phyloP scores from a whole-genome alignment of 2,888 invertebrate genomes.

The Drosophila formosana region DNA sequence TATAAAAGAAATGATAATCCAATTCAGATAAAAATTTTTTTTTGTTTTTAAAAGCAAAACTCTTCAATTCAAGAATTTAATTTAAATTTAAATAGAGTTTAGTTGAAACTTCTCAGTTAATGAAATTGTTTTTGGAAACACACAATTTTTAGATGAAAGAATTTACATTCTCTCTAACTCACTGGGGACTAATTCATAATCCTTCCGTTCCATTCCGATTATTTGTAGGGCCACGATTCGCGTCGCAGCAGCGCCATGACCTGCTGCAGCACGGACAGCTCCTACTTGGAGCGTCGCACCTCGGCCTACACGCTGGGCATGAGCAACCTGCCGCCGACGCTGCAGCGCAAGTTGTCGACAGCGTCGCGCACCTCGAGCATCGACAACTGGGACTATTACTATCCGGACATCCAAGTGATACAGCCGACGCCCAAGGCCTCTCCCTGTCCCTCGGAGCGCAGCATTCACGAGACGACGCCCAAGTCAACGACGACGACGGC shows the following conservation, averaged over 20 bases:
- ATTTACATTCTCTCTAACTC: background rate
- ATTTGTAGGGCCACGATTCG: constrained; percentile 84
- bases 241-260: constrained; percentile 92
- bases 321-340: constrained; percentile 86
- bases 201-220: background rate
- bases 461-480: constrained; percentile 70
- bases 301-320: constrained; percentile 92
- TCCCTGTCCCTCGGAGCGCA: constrained; percentile 90
- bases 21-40: too few relatives aligned
- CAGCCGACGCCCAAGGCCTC: constrained; percentile 94
- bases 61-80: too few relatives aligned
- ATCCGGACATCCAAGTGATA: constrained; percentile 90
- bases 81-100: too few relatives aligned
- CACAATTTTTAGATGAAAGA: too few relatives aligned
- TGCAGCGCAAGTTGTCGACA: constrained; percentile 83
- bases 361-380: constrained; percentile 83
- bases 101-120: too few relatives aligned
- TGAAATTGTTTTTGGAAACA: too few relatives aligned
- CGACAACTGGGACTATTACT: constrained; percentile 87
- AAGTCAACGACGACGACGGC: background rate
- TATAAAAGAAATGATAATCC: too few relatives aligned
- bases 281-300: constrained; percentile 92
- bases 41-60: too few relatives aligned
- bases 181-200: background rate
- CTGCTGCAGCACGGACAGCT: constrained; percentile 93